Percentiles rank a stretch among this genome's conserved stretches.
Conservation (phyloP, 2,113 vertebrate species). For the Syngnathus typhle region DNA sequence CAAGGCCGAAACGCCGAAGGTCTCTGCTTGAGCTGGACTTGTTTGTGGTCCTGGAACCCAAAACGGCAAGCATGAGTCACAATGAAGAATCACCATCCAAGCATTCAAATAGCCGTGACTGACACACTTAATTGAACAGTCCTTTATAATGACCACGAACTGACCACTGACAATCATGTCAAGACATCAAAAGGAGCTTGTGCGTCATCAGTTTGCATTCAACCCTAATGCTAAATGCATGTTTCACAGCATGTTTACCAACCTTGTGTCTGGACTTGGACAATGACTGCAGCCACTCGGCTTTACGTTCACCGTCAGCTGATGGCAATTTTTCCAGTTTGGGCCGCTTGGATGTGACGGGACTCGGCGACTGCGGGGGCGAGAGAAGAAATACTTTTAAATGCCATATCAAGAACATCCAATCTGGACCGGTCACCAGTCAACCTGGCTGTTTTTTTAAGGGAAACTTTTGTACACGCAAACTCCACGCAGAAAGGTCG, state of each 20-base stretch:
- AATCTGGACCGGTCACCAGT: neutral
- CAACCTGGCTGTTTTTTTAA: neutral
- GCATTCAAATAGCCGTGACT: conserved; percentile 15
- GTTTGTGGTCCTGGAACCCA: conserved; percentile 64
- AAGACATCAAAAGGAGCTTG: conserved; percentile 14
- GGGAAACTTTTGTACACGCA: too few species aligned
- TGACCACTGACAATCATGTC: conserved; percentile 19
- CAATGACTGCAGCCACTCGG: conserved; percentile 67
- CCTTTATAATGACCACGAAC: neutral
- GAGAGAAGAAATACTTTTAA: neutral
- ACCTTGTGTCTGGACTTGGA: conserved; percentile 71
- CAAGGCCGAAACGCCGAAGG: conserved; percentile 74
- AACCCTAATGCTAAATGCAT: conserved; percentile 3
- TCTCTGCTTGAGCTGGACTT: conserved; percentile 69
- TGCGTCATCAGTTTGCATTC: conserved; percentile 20
- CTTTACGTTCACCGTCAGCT: conserved; percentile 63
- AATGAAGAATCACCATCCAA: conserved; percentile 13
- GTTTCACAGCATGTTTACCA: conserved; percentile 17
- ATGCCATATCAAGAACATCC: neutral
- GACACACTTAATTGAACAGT: conserved; percentile 9
- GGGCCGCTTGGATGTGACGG: conserved; percentile 60
- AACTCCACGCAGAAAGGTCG: too few species aligned
- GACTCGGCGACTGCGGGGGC: conserved; percentile 61
- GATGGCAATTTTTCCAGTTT: conserved; percentile 61
- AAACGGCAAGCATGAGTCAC: conserved; percentile 27